Evolutionary conservation across 2,113 vertebrate species (phyloP), one percentile per base, ranked within the genome.

Genomic region (Gymnorhina tibicen): DNA sequence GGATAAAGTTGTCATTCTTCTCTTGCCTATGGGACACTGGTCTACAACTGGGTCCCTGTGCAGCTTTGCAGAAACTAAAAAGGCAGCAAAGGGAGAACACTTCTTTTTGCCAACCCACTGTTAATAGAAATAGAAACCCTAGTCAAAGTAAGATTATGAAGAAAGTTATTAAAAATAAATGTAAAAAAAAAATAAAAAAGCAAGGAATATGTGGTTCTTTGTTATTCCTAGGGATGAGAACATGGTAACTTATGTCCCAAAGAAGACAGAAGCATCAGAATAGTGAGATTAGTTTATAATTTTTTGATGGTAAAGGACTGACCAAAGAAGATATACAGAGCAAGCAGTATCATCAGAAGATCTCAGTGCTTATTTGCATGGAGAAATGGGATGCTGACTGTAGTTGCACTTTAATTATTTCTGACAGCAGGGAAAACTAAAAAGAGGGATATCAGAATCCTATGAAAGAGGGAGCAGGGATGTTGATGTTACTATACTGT

Each of bases 101-200:
- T 49, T 72, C 23, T 70, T 26, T 72, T 47, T 64, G 47, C 7
- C 39, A 90, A 7, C 4, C 4, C 35, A 17, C 13, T 10, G 12
- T 16, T 67, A 63, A 63, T 20, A 86, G 70, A 62, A 87, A 74
- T 17, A 37, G 32, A 55, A 89, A 72, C 28, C 13, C 37, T 47
- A 39, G 14, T 39, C 16, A 49, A 63, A 55, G 21, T 13, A 76
- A 59, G 47, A 20, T 28, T 85, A 3, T 46, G 13, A 50, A 70
- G 23, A 79, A 72, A 44, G 7, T 44, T 63, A 32, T 41, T 37
- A 15, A 22, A 84, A 53, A 28, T 19, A 44, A 72, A 47, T 23
- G 1, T 9, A 1, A 22, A 41, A 49, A 44, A 9, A 26, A 4
- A 9, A 7, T 16, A 55, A 44, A 46, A 27, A 2, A 1, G 0